These are phyloP conservation scores for Varanus salvator DNA, from an alignment of 2,113 vertebrate genomes.

Conservation along the genomic window DNA sequence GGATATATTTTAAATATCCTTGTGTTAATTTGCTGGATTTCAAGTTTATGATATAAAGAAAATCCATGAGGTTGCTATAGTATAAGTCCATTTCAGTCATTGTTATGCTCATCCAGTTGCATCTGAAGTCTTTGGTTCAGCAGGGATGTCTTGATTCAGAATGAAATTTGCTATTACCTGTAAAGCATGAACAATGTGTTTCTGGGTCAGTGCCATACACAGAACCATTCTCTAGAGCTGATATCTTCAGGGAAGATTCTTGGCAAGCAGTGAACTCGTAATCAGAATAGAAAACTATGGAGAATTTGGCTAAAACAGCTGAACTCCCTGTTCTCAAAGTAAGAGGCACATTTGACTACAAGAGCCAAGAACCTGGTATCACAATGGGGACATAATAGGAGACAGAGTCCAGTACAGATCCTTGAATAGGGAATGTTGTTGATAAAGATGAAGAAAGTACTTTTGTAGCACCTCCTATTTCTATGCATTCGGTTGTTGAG, in stretches of 20 bases:
- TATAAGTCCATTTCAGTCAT: not conserved
- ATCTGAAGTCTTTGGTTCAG: constrained; percentile 27
- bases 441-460: not conserved
- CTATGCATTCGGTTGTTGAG: not conserved
- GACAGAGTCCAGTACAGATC: not conserved
- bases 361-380: not conserved
- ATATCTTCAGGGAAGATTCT: constrained; percentile 13
- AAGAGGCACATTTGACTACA: constrained; percentile 9
- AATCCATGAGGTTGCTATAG: constrained; percentile 56
- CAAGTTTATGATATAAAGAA: constrained; percentile 43
- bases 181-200: constrained; percentile 37
- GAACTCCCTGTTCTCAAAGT: constrained; percentile 4
- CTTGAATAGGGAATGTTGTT: not conserved
- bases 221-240: constrained; percentile 17
- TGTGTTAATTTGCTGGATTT: constrained; percentile 40
- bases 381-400: not conserved
- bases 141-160: constrained; percentile 15
- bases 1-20: constrained; percentile 53
- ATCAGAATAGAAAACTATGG: not conserved
- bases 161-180: constrained; percentile 33
- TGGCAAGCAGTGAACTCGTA: constrained; percentile 6
- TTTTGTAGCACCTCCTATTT: not conserved
- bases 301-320: constrained; percentile 5
- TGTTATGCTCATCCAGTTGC: constrained; percentile 30
- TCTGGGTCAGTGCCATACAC: constrained; percentile 29